Conservation (phyloP, 2,888 invertebrate species). For the Sympetrum striolatum region DNA sequence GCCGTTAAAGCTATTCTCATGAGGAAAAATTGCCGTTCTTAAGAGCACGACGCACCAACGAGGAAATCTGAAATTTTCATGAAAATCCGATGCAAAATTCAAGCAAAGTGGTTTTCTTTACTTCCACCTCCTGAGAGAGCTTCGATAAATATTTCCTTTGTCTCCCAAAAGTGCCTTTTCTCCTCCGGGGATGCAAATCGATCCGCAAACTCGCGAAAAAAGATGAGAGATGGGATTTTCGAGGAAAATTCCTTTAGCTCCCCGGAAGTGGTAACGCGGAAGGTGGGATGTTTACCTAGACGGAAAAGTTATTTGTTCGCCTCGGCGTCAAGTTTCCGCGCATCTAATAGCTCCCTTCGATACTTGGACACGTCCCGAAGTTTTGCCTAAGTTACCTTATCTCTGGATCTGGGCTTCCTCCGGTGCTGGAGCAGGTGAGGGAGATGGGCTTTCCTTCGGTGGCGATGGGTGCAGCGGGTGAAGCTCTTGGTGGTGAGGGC, state of each 20-base stretch:
- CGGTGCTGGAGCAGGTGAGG: conserved; percentile 80
- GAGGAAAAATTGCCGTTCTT: no score
- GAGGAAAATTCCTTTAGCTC: neutral
- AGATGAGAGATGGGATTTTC: neutral
- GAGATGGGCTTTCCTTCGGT: conserved; percentile 82
- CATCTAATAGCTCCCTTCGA: neutral
- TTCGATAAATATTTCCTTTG: no score
- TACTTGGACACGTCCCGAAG: neutral
- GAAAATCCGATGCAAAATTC: no score
- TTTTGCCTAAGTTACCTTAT: conserved; percentile 67
- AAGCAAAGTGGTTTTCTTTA: no score
- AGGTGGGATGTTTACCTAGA: neutral
- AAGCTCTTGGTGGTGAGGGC: conserved; percentile 80
- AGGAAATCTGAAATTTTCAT: no score
- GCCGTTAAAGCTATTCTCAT: no score
- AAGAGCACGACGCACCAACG: no score
- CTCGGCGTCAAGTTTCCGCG: neutral
- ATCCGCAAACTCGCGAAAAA: neutral
- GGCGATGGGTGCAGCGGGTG: conserved; percentile 77
- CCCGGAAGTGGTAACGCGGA: neutral
- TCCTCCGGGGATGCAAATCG: neutral
- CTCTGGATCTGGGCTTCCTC: conserved; percentile 89
- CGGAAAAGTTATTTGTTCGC: neutral
- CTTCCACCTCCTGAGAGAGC: no score
- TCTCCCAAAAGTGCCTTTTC: no score